These are phyloP conservation scores for Amiota communis DNA, from an alignment of 2,888 invertebrate species.

Conservation along the genomic window DNA sequence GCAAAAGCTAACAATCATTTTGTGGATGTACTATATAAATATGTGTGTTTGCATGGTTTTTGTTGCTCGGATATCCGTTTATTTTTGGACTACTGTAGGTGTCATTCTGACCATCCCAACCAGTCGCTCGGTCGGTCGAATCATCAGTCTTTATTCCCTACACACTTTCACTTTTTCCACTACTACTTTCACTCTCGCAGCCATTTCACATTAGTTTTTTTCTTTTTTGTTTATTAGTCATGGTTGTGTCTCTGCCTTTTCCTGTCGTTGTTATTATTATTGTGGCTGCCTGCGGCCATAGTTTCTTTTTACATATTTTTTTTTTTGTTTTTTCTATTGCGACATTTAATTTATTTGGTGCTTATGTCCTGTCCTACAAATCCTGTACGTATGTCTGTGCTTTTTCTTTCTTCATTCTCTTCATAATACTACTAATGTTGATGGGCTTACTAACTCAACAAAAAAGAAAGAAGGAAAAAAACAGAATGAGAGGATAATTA, in stretches of 20 bases:
- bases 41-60: slow-evolving; percentile 6
- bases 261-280: slow-evolving; percentile 8
- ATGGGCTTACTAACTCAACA: too few species aligned
- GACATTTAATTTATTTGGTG: slow-evolving; percentile 51
- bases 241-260: slow-evolving; percentile 21
- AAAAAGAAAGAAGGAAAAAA: background rate
- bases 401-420: background rate
- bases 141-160: too few species aligned
- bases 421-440: too few species aligned
- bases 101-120: background rate
- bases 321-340: slow-evolving; percentile 44
- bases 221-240: background rate
- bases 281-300: slow-evolving; percentile 48
- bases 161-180: too few species aligned
- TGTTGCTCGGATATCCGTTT: slow-evolving; percentile 52
- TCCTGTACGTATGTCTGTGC: slow-evolving; percentile 17
- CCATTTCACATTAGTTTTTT: background rate
- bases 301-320: slow-evolving; percentile 45
- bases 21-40: background rate
- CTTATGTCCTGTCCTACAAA: background rate
- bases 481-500: slow-evolving; percentile 54
- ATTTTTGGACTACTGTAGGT: slow-evolving; percentile 32
- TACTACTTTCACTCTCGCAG: too few species aligned
- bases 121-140: background rate
- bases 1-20: slow-evolving; percentile 30